Conservation (phyloP, 1,140 invertebrate species). For the Branchinecta lynchi region DNA sequence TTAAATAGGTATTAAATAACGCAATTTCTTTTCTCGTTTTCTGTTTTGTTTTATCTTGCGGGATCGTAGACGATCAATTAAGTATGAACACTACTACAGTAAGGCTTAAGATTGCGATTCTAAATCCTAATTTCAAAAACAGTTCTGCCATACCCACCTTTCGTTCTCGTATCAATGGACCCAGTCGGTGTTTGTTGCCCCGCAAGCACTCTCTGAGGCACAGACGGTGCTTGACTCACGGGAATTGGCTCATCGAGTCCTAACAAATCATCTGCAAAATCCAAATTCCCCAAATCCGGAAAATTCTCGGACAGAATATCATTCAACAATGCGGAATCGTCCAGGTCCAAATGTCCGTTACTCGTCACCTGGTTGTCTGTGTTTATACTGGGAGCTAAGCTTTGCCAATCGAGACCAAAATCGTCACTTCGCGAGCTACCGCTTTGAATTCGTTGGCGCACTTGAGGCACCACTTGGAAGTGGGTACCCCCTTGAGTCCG, state of each 20-base stretch:
- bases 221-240: background rate
- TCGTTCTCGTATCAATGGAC: background rate
- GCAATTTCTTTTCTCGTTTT: too few relatives aligned
- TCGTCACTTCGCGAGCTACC: background rate
- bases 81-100: too few relatives aligned
- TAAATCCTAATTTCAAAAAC: too few relatives aligned
- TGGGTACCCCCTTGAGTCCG: too few relatives aligned
- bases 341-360: background rate
- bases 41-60: too few relatives aligned
- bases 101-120: too few relatives aligned
- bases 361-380: background rate
- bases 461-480: background rate
- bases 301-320: conserved; percentile 2
- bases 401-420: background rate
- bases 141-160: background rate
- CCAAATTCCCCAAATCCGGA: conserved; percentile 1
- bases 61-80: too few relatives aligned
- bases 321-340: conserved; percentile 3
- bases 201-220: background rate
- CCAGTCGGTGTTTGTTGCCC: background rate
- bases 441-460: background rate
- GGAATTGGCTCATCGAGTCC: background rate
- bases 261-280: background rate
- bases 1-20: too few relatives aligned
- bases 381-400: background rate